Base-by-base conservation (phyloP, 2,888 invertebrate genomes). In the Latrodectus hesperus region DNA sequence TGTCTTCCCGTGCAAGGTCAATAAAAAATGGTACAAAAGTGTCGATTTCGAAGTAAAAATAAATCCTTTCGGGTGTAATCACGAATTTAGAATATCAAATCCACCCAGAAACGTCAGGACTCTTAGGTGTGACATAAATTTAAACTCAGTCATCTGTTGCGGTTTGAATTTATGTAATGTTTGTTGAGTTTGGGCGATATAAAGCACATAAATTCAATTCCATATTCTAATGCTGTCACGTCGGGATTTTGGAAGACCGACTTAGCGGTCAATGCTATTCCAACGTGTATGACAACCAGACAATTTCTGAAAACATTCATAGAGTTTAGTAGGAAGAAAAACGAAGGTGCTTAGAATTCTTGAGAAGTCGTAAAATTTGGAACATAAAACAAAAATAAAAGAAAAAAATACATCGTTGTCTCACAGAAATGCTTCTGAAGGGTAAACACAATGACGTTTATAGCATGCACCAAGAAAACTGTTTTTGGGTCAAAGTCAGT, bases 401-500 rank as follows among this genome's bases (percentile, higher is more conserved):
- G 51, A n/a, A 6, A 73, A 16, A 52, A 17, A n/a, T 10, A n/a
- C 16, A 52, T 38, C 16, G 38, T 17, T 52, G 73, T 52, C 17
- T 22, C 17, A 17, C 22, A 52, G 16, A 52, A 8, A 16, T 67
- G 51, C 52, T 26, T 17, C 68, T 68, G 53, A 67, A 77, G 38
- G 16, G 52, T 77, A 77, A 77, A 55, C 17, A 77, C 67, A 53
- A 68, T 77, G 68, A 14, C 64, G 49, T 68, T 71, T 51, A 77
- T 68, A 38, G 16, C 6, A 64, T 49, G 60, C 49, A 65, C 14
- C 1, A 49, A n/a, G 49, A 38, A 49, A 17, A 38, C 26, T 49
- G 64, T 71, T 80, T 81, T 81, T 74, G 67, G 81, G 81, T 81
- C 81, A 81, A 81, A 74, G 81, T 81, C 81, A 81, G 53, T 51